Evolutionary conservation across 2,888 invertebrate species (phyloP).

Genomic region (Nycteola revayana): DNA sequence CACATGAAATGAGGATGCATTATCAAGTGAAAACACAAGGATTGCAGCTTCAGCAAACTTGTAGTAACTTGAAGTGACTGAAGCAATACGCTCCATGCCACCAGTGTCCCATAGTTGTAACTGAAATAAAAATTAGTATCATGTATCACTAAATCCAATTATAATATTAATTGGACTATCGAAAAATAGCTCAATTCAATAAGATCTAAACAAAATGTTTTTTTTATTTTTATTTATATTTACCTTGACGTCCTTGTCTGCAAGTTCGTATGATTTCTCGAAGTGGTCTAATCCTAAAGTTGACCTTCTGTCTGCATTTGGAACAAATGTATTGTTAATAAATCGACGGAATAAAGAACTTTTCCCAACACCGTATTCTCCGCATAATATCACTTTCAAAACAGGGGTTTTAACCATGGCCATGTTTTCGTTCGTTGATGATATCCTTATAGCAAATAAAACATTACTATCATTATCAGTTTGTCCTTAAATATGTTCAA

Average conservation of each 20-base stretch:
- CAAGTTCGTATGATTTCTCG: conserved; percentile 89
- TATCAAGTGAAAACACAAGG: conserved; percentile 94
- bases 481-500: too few species aligned
- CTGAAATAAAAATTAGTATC: conserved; percentile 69
- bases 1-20: conserved; percentile 95
- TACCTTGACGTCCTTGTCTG: conserved; percentile 90
- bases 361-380: conserved; percentile 98
- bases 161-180: not conserved
- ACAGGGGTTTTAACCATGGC: conserved; percentile 92
- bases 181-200: not conserved
- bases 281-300: conserved; percentile 96
- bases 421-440: conserved; percentile 70
- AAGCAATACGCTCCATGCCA: conserved; percentile 97
- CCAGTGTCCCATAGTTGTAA: conserved; percentile 98
- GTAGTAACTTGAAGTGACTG: conserved; percentile 97
- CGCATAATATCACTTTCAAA: conserved; percentile 96
- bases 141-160: conserved; percentile 7
- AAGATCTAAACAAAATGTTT: too few species aligned
- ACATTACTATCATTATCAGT: too few species aligned
- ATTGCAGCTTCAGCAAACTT: conserved; percentile 97
- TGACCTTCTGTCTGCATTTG: conserved; percentile 90
- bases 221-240: too few species aligned
- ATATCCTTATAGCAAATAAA: too few species aligned
- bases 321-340: conserved; percentile 93
- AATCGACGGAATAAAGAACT: conserved; percentile 96